Evolutionary conservation across 2,113 vertebrate species (phyloP), one percentile per base, ranked within the genome.

Genomic region (Gulo gulo): DNA sequence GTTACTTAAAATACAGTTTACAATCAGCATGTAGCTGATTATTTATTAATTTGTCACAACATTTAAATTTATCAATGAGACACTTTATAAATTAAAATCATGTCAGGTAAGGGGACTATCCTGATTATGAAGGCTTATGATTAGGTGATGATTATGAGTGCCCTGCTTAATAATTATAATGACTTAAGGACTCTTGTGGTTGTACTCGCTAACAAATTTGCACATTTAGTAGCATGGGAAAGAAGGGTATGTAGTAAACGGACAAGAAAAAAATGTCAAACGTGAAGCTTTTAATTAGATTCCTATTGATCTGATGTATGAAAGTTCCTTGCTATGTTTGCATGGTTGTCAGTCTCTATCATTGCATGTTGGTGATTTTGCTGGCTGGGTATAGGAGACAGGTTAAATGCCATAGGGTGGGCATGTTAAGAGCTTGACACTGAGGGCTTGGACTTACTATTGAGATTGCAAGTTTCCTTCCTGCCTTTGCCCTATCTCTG

Each of bases 41-140:
- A 94, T 94, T 95, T 96, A 92, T 91, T 93, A 94, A 97, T 97
- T 95, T 97, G 88, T 47, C 67, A 96, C 63, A 85, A 88, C 71
- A 96, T 93, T 94, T 92, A 82, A 85, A 82, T n/a, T 52, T 52
- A 93, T 95, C 94, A 93, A 47, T 79, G 91, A 91, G 73, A 80
- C 13, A 71, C 76, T 96, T 97, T 71, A 80, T 82, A 97, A 95
- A 97, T 97, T 96, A 97, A 97, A 96, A 95, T 79, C 26, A 86
- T 52, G 92, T 92, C 67, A 94, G 83, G 20, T 94, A 92, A 79
- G 78, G 92, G 86, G 91, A 96, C 31, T 86, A 39, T 57, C 24
- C 42, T 69, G 91, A 91, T 97, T 97, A 94, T 31, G 74, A 88
- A 96, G 42, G 7, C 34, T 88, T 95, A 71, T 88, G 61, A 73